Base-by-base conservation (phyloP, 2,888 invertebrate species). In the Conus canariensis region DNA sequence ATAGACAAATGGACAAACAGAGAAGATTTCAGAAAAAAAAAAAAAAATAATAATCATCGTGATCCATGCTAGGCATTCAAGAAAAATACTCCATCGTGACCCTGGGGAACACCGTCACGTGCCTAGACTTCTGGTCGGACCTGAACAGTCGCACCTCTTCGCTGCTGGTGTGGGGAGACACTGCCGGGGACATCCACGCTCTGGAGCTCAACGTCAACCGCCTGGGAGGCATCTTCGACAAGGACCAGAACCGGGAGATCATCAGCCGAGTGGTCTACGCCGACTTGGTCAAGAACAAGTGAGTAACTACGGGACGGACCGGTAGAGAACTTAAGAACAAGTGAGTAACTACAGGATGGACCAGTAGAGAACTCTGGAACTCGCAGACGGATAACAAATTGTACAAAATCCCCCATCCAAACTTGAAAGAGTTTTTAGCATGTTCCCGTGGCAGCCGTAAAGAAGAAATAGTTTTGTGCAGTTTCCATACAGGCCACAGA, bases 111-210 rank as follows among this genome's bases (percentile, higher is more conserved):
- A 97, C 97, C 14, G 96, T 97, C 1, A 96, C 96, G 3, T 96
- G 97, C 56, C 97, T 97, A 97, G 94, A 97, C 95, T 98, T 98
- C 96, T 97, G 97, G 94, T 97, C 97, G 0, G 93, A 95, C 83
- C 91, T 93, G 8, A 90, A 87, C 95, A 96, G 97, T n/a, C 96
- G 97, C 12, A 97, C 97, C 93, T 96, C 97, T 67, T 97, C 97
- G 30, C 97, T 97, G 91, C 96, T 98, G 91, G 95, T 98, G 64
- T 97, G 98, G 92, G 98, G 98, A 0, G 98, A 98, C 95, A 97
- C 97, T 94, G 97, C 97, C 5, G 98, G 98, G 16, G 97, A 97
- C 85, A 92, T 95, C 25, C 92, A 86, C 88, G 92, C 92, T 14
- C 74, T 95, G 58, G 93, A 93, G 82, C 94, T 95, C 86, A 93